Evolutionary conservation across 2,113 vertebrate genomes (phyloP), one percentile per base, ranked within the genome.

Genomic region (Melanocharis versteri): DNA sequence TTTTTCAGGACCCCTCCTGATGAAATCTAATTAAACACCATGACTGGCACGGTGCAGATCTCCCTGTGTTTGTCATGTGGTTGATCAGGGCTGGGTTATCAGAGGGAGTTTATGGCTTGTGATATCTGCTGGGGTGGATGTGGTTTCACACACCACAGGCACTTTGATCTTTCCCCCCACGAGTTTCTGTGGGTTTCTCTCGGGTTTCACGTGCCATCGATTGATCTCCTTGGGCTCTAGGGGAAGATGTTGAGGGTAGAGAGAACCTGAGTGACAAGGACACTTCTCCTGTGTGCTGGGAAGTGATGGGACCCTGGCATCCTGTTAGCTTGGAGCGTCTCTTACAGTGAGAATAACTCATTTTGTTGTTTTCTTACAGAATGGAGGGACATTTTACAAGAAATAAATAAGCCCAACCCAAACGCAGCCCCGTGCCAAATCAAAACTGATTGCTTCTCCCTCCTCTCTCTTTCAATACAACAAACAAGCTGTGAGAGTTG

Each of bases 11-110:
- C 92, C 18, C 64, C 10, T 95, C 93, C 90, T n/a, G 79, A 94
- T 92, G 84, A 96, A 96, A 95, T 94, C 94, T 96, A 97, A 97
- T 97, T 97, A 97, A 97, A 94, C 76, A 61, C 14, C 84, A 65
- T 3, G 7, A 65, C 58, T 7, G 6, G 70, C 60, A 7, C 91
- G 47, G 87, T 56, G 75, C 83, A 44, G 4, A 82, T 88, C 87
- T 97, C 76, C 81, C 83, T 2, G 39, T 82, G 57, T 91, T 93
- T 96, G 90, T 94, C 84, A 24, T 66, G 56, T 9, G 90, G 76
- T 35, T 94, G 93, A 92, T 92, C 65, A 92, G 94, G 64, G 73
- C 68, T 44, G 64, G 82, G 54, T 69, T 81, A 58, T 79, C n/a
- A 3, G 37, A 44, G 58, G 58, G 27, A 48, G 39, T 70, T 93